Conservation (phyloP, 2,113 vertebrate species). For the Hassar affinis region DNA sequence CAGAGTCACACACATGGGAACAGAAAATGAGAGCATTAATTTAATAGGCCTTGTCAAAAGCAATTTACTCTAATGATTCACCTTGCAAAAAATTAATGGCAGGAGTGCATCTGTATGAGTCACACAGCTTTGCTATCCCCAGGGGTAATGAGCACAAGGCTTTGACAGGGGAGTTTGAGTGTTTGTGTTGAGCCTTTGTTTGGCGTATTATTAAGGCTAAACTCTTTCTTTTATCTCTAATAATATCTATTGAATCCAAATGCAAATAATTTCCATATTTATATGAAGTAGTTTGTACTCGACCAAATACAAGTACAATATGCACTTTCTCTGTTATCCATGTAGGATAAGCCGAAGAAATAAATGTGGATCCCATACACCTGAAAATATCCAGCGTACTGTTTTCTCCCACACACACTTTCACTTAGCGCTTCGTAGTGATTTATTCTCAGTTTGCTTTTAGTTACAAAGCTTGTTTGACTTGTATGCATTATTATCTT, state of each 20-base stretch:
- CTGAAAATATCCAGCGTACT: background rate
- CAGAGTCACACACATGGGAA: slow-evolving; percentile 32
- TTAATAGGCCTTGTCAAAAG: slow-evolving; percentile 48
- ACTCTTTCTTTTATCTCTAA: slow-evolving; percentile 2
- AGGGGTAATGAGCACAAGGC: slow-evolving; percentile 13
- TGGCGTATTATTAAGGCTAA: slow-evolving; percentile 16
- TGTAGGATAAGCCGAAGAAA: background rate
- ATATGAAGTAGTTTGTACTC: slow-evolving; percentile 3
- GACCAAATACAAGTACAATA: slow-evolving; percentile 7
- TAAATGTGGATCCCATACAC: background rate
- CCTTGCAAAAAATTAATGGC: slow-evolving; percentile 40
- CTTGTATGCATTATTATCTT: background rate
- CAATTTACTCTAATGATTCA: slow-evolving; percentile 49
- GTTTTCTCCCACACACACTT: background rate
- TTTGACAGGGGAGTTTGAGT: slow-evolving; percentile 20
- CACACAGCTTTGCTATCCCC: background rate
- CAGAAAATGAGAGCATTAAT: slow-evolving; percentile 43
- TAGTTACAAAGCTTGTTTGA: background rate
- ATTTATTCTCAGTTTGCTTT: background rate
- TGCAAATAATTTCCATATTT: slow-evolving; percentile 16
- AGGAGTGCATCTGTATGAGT: slow-evolving; percentile 39
- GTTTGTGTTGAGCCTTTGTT: slow-evolving; percentile 35
- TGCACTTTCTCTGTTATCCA: background rate
- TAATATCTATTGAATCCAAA: slow-evolving; percentile 15
- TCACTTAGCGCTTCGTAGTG: background rate